Base-by-base conservation (phyloP, 2,113 vertebrate genomes). In the Blennius ocellaris region DNA sequence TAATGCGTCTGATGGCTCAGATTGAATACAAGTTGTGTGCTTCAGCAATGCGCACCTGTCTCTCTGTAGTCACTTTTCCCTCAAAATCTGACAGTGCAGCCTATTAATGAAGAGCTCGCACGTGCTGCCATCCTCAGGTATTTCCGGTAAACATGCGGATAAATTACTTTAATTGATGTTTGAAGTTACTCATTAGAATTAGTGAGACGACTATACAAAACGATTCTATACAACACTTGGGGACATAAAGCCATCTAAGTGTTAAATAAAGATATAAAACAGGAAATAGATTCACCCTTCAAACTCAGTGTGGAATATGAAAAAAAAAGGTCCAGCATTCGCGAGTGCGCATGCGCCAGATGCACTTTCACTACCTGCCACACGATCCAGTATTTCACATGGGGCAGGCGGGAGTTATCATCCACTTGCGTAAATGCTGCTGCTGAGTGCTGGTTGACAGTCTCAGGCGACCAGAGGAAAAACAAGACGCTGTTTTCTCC, bases 371-470 rank as follows among this genome's bases (percentile, higher is more conserved):
- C 86, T 92, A 94, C 94, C 93, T 94, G 93, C 92, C 80, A 78
- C 92, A 87, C 85, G 87, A 71, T 57, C 80, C 83, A 30, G 90
- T 92, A 94, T 90, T 94, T 94, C 94, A 94, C 93, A 93, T 80
- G 94, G 86, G 81, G 92, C 91, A 72, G 69, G 81, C 74, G 70
- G 80, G 86, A 86, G 83, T 82, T 88, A 71, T 89, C 90, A 78
- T 84, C 73, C 92, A 94, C 88, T 93, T 85, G 90, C 78, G 87
- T 89, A 16, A 80, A 79, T 54, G 90, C 89, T 63, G 88, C 69
- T 62, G 84, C 82, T 69, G 87, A 80, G 75, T 57, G 81, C 57
- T 87, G 83, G 76, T 67, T 83, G 83, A 86, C 86, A 83, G 81
- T 76, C 80, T 82, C 74, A 12, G 78, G 81, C 80, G 77, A 89